phyloP scores from a whole-genome alignment of 2,888 invertebrate genomes.

The Mellilla xanthometata region DNA sequence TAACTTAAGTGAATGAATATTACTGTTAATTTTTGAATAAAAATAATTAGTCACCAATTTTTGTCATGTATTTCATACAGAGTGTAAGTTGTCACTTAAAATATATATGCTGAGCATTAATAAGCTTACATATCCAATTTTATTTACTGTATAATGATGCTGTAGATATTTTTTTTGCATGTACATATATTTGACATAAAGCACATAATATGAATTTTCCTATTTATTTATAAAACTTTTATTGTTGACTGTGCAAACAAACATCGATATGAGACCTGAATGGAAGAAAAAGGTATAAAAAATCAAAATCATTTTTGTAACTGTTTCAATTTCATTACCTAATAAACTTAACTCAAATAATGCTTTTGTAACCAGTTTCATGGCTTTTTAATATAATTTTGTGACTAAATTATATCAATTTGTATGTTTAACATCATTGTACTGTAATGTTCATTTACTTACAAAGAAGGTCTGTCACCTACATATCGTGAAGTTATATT shows the following conservation, averaged over 20 bases:
- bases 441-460: conserved; percentile 5
- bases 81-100: too few species aligned
- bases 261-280: conserved; percentile 74
- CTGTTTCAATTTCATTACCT: conserved; percentile 14
- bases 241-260: conserved; percentile 73
- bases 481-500: too few species aligned
- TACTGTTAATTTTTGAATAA: not conserved
- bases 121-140: too few species aligned
- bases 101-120: too few species aligned
- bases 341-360: conserved; percentile 16
- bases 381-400: conserved; percentile 2
- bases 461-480: not conserved
- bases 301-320: conserved; percentile 21
- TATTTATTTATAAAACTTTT: conserved; percentile 36
- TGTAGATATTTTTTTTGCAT: too few species aligned
- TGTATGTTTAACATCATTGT: not conserved
- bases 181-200: too few species aligned
- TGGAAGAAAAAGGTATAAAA: conserved; percentile 75
- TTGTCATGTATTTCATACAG: too few species aligned
- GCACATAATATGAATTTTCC: too few species aligned
- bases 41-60: too few species aligned
- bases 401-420: conserved; percentile 1
- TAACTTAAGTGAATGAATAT: not conserved
- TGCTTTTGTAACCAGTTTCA: conserved; percentile 23
- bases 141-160: too few species aligned